A percentile compares a stretch with the other conserved stretches of the same genome.
phyloP scores from a whole-genome alignment of 2,113 vertebrate species.

The Tapirus terrestris region DNA sequence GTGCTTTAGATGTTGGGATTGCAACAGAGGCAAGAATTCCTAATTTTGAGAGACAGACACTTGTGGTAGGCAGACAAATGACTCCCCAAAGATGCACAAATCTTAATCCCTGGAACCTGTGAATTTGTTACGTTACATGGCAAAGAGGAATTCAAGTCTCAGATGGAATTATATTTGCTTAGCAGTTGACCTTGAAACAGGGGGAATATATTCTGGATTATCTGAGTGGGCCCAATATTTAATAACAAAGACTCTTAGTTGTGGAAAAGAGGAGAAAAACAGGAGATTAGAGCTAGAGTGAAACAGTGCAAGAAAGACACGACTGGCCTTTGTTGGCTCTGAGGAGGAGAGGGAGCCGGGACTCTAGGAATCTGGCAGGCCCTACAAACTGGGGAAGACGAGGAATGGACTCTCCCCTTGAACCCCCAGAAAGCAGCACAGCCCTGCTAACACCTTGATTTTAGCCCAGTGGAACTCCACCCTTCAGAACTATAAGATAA shows the following conservation, averaged over 20 bases:
- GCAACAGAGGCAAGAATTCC: too few relatives aligned
- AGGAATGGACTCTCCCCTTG: background rate
- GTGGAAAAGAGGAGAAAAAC: background rate
- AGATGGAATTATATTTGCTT: rapidly evolving
- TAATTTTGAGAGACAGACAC: background rate
- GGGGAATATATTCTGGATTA: rapidly evolving
- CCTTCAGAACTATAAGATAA: background rate
- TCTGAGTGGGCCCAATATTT: background rate
- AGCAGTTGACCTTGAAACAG: rapidly evolving
- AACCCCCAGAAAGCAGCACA: background rate
- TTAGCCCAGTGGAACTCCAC: background rate
- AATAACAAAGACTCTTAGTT: rapidly evolving
- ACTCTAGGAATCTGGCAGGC: rapidly evolving
- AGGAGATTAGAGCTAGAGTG: rapidly evolving
- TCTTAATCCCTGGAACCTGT: rapidly evolving
- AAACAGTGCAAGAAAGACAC: rapidly evolving
- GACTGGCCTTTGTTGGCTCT: rapidly evolving
- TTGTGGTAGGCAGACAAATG: rapidly evolving
- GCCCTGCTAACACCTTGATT: background rate
- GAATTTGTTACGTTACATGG: rapidly evolving
- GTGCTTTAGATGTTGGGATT: background rate
- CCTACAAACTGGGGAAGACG: background rate
- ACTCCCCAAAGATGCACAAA: rapidly evolving
- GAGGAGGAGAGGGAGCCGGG: background rate
- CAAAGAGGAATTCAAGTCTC: rapidly evolving